A percentile compares a stretch with the other conserved stretches of the same genome.
Evolutionary conservation across 2,888 invertebrate species (phyloP).

Genomic region (Drosophila austrosaltans): DNA sequence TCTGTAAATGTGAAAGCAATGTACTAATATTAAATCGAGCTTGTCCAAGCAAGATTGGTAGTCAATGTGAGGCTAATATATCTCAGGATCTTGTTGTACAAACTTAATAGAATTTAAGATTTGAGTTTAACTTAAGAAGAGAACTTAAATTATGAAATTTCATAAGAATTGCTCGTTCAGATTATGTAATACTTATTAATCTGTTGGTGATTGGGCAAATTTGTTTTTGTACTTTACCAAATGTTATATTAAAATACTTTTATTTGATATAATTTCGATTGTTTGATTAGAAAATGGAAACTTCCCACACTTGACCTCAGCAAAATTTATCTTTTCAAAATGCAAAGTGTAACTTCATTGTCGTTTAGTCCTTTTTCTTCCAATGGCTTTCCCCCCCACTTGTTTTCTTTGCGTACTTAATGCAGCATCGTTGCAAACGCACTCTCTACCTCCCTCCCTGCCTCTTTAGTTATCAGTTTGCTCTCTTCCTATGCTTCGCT

Average conservation of each 20-base stretch:
- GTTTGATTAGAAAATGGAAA: no score
- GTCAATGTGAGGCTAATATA: not conserved
- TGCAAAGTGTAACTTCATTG: conserved; percentile 6
- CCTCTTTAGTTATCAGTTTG: not conserved
- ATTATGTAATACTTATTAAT: not conserved
- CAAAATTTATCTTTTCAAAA: not conserved
- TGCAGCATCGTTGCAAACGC: conserved; percentile 35
- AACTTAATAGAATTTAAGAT: not conserved
- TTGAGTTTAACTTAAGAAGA: not conserved
- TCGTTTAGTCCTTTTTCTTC: conserved; percentile 3
- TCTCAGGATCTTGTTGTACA: not conserved
- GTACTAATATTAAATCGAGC: not conserved
- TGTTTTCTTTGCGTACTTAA: conserved; percentile 29
- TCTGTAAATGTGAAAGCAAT: conserved; percentile 22
- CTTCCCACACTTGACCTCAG: not conserved
- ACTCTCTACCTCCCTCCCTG: not conserved
- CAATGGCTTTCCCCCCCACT: not conserved
- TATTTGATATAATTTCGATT: no score
- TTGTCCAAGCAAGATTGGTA: no score
- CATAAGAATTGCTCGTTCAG: not conserved
- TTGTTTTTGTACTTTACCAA: no score
- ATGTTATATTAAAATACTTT: no score
- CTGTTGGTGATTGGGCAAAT: no score
- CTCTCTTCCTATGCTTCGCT: not conserved
- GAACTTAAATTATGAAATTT: not conserved